Base-by-base conservation (phyloP, 2,797 vertebrate genomes). In the Gouania willdenowi region DNA sequence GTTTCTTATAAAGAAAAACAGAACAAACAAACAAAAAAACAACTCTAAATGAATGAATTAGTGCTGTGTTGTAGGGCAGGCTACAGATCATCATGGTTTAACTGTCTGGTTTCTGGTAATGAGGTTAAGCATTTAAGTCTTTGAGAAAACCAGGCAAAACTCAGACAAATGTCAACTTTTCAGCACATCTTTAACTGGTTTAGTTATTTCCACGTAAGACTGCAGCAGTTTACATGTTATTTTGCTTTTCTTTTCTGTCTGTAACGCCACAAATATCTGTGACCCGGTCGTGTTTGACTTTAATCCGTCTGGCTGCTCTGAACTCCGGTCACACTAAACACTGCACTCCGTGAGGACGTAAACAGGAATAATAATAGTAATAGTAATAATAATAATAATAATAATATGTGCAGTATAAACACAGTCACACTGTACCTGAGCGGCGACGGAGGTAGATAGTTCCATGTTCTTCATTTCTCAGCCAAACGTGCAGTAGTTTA, bases 391-490 rank as follows among this genome's bases (percentile, higher is more conserved):
- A n/a, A n/a, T n/a, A n/a, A n/a, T n/a, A n/a, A n/a, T n/a, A n/a
- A n/a, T n/a, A 51, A 40, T 13, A 35, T 50, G 47, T 8, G 51
- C 4, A 12, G 27, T 3, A 15, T 3, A 28, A 54, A 44, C 17
- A 33, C 28, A 4, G 22, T n/a, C n/a, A n/a, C n/a, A n/a, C 51
- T 76, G 2, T 79, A 84, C 84, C 84, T 82, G 75, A 36, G 52
- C 36, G n/a, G 13, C n/a, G n/a, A 24, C 29, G 18, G 29, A 13
- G 2, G 41, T 19, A 7, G 65, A 52, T 24, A 24, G 21, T 5
- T 23, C 8, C 3, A 11, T 6, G 9, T 2, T 20, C 12, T 26
- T 38, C 66, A 41, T 59, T 51, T 54, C 59, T 5, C 4, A 37
- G 26, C 15, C 27, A 35, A 44, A 24, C 25, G 60, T 49, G 58